Percentiles rank a stretch among this genome's conserved stretches.
phyloP scores from a whole-genome alignment of 2,888 invertebrate genomes.

The Drepana falcataria region DNA sequence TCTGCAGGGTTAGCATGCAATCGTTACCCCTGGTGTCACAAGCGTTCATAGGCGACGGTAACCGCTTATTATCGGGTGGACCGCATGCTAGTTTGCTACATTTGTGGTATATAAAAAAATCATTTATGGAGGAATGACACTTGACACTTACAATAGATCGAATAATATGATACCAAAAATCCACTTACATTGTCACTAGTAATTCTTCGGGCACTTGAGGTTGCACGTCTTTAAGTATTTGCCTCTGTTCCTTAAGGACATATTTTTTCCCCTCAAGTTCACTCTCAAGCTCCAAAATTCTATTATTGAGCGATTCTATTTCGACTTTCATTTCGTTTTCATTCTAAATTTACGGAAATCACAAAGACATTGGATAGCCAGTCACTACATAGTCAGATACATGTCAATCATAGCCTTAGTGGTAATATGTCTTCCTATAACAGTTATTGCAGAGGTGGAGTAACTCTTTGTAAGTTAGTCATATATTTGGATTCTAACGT shows the following conservation, averaged over 20 bases:
- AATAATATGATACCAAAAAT: constrained; percentile 3
- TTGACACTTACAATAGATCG: neutral
- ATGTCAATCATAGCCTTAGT: neutral
- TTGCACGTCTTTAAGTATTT: constrained; percentile 23
- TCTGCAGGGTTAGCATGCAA: no score
- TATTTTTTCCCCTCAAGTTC: constrained; percentile 28
- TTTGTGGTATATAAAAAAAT: no score
- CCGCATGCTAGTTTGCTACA: no score
- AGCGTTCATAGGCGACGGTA: no score
- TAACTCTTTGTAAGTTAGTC: no score
- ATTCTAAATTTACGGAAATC: constrained; percentile 27
- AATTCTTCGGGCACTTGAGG: constrained; percentile 40
- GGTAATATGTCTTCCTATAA: neutral
- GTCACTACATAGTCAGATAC: no score
- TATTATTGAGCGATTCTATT: constrained; percentile 26
- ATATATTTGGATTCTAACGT: no score
- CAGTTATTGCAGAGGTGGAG: no score
- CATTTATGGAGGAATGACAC: neutral
- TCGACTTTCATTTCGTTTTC: constrained; percentile 39
- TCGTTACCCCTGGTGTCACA: no score
- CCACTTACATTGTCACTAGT: constrained; percentile 37
- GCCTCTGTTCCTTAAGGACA: constrained; percentile 31
- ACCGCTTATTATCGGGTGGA: no score
- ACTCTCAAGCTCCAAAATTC: constrained; percentile 25
- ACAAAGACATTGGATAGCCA: neutral